A percentile compares a stretch with the other conserved stretches of the same genome.
phyloP scores from a whole-genome alignment of 2,113 vertebrate genomes.

The Sander lucioperca region DNA sequence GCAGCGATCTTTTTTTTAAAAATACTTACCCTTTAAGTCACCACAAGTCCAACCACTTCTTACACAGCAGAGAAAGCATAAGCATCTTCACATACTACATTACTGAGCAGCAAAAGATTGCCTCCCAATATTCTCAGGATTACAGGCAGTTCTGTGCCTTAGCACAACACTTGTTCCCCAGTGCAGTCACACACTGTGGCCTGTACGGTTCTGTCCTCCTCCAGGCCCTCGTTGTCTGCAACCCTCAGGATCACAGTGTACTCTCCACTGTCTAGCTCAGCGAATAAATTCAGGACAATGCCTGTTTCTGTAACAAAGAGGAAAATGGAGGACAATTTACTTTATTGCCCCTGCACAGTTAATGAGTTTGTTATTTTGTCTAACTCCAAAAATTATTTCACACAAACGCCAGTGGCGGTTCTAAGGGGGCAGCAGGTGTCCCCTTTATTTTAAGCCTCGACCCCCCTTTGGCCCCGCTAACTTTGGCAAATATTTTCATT shows the following conservation, averaged over 20 bases:
- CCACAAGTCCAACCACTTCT: background rate
- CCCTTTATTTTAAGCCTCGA: too few species aligned
- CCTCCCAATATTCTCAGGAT: conserved; percentile 93
- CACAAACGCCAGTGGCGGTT: background rate
- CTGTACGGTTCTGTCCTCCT: conserved; percentile 80
- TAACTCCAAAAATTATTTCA: background rate
- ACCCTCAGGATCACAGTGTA: conserved; percentile 87
- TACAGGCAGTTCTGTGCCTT: too few species aligned
- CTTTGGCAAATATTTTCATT: too few species aligned
- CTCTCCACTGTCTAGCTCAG: conserved; percentile 71
- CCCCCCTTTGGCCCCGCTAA: too few species aligned
- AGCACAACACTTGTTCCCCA: conserved; percentile 58
- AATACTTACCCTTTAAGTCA: background rate
- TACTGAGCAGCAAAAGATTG: conserved; percentile 90
- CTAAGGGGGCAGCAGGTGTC: too few species aligned
- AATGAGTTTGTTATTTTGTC: conserved; percentile 43
- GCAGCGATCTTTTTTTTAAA: too few species aligned
- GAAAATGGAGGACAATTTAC: background rate
- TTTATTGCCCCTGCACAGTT: background rate
- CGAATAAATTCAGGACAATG: conserved; percentile 77
- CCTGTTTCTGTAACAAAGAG: conserved; percentile 66
- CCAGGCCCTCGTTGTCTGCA: conserved; percentile 69
- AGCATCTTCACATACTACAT: conserved; percentile 14
- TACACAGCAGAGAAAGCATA: too few species aligned
- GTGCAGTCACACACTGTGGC: conserved; percentile 88